Evolutionary conservation across 2,888 invertebrate species (phyloP).

Genomic region (Ptilodon capucinus): DNA sequence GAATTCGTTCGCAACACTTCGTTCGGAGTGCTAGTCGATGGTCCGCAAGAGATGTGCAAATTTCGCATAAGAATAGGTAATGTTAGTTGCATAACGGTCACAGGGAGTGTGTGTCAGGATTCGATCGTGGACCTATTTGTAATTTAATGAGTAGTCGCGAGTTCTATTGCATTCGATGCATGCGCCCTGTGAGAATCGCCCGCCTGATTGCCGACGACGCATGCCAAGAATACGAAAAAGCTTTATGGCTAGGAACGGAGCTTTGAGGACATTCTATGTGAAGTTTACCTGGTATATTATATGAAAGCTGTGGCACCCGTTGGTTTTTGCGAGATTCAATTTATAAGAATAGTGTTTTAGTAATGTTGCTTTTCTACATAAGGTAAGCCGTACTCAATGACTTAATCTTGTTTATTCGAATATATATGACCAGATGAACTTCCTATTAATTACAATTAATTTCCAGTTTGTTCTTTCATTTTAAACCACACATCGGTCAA

Average conservation of each 20-base stretch:
- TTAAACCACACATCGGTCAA: too few species aligned
- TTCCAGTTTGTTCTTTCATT: too few species aligned
- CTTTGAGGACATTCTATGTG: not conserved
- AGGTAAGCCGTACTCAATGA: too few species aligned
- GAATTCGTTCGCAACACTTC: too few species aligned
- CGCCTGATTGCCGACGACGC: slow-evolving; percentile 52
- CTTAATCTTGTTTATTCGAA: too few species aligned
- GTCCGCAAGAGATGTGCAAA: too few species aligned
- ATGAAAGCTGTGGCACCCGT: not conserved
- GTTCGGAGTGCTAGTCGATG: too few species aligned
- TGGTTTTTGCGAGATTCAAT: not conserved
- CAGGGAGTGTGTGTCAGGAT: slow-evolving; percentile 26
- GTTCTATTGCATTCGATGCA: slow-evolving; percentile 53
- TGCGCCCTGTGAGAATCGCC: slow-evolving; percentile 57
- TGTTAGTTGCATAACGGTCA: slow-evolving; percentile 23
- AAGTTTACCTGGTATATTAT: not conserved
- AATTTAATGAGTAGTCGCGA: slow-evolving; percentile 57
- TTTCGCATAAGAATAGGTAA: slow-evolving; percentile 7
- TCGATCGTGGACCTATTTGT: slow-evolving; percentile 50
- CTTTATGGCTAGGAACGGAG: slow-evolving; percentile 12
- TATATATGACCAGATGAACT: too few species aligned
- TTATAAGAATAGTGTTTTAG: not conserved
- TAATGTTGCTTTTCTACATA: not conserved
- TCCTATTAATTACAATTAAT: too few species aligned
- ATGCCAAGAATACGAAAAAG: slow-evolving; percentile 50